Base-by-base conservation (phyloP, 2,113 vertebrate species). In the Tragelaphus imberbis region DNA sequence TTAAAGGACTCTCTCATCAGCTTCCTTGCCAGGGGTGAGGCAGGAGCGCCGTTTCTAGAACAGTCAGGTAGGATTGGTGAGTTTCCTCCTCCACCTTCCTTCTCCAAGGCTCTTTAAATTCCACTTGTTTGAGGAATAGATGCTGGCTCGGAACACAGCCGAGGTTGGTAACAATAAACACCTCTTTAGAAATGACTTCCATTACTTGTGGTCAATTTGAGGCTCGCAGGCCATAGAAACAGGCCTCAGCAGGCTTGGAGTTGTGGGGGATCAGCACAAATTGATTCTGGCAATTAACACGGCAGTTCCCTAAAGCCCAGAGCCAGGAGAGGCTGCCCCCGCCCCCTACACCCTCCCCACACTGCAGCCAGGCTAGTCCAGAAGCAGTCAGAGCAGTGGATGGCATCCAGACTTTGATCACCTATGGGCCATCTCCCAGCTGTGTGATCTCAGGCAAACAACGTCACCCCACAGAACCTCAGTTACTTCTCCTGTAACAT, bases 131-230 rank as follows among this genome's bases (percentile, higher is more conserved):
- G 93, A 91, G 27, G 16, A 61, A 3, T 2, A 44, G 59, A 80
- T 6, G 19, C 56, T 47, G 90, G 91, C 80, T 58, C 4, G 0
- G 75, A 94, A 59, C 40, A 25, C 28, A 58, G 71, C 71, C 1
- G 7, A 77, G 14, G 80, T 14, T 71, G 79, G 75, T 49, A 71
- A 93, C 13, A 84, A 58, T 79, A 93, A 96, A 94, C 28, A 12
- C 80, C 88, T 71, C 91, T 96, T 92, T 63, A 61, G 61, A 90
- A 94, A 87, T 10, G 56, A 84, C 33, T 82, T 56, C 55, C 47
- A 68, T 86, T 80, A 81, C 77, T 81, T 96, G 58, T 27, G 88
- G 75, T 90, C 96, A 80, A 7, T 84, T 90, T 40, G 90, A 96
- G 51, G 81, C 65, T 82, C 19, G 7, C 36, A 3, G 88, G 56